Percentiles rank a stretch among this genome's conserved stretches.
Conservation (phyloP, 23 tunicate species). For the Styela plicata region DNA sequence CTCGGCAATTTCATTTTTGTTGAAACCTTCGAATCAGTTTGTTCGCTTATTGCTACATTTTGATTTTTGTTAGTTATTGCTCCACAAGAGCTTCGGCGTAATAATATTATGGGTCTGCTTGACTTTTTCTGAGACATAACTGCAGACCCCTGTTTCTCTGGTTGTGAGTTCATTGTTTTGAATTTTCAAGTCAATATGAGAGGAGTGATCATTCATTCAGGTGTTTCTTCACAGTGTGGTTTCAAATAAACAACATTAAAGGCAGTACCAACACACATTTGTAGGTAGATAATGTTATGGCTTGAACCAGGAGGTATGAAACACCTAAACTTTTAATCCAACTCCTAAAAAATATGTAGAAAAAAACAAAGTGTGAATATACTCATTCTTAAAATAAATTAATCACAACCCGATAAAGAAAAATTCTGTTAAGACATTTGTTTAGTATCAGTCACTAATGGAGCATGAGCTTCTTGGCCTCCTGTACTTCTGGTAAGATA, state of each 20-base stretch:
- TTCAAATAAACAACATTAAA: background rate
- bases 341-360: too few species aligned
- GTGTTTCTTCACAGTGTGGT: background rate
- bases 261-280: background rate
- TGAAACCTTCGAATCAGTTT: background rate
- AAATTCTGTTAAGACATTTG: too few species aligned
- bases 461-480: too few species aligned
- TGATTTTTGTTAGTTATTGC: conserved; percentile 7
- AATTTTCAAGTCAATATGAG: background rate
- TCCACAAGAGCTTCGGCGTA: conserved; percentile 44
- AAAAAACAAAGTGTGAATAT: too few species aligned
- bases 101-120: conserved; percentile 40
- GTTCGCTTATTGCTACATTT: background rate
- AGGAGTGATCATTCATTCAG: background rate
- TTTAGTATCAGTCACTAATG: too few species aligned
- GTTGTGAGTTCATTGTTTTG: background rate
- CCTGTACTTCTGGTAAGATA: too few species aligned
- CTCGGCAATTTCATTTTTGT: conserved; percentile 15
- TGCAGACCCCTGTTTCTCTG: background rate
- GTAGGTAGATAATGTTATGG: background rate
- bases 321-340: too few species aligned
- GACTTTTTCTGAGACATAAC: conserved; percentile 25
- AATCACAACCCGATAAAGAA: too few species aligned
- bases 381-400: too few species aligned
- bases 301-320: background rate